phyloP scores from a whole-genome alignment of 2,113 vertebrate species.

The Arvicanthis niloticus region DNA sequence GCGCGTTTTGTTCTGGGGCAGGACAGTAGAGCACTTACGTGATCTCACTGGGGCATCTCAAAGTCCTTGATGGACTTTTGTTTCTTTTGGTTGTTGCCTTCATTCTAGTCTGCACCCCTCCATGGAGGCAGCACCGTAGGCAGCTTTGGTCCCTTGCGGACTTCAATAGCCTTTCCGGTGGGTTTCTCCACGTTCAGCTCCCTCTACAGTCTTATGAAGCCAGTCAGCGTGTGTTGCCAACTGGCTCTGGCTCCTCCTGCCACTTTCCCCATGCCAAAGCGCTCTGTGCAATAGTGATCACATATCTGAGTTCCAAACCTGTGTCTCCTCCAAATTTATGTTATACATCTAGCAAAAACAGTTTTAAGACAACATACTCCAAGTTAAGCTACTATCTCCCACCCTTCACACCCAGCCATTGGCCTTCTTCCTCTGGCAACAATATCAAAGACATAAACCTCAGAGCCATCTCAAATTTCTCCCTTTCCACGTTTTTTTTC shows the following conservation, averaged over 20 bases:
- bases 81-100: background rate
- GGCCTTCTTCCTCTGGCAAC: background rate
- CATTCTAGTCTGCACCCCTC: too few species aligned
- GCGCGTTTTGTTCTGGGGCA: background rate
- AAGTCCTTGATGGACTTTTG: background rate
- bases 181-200: background rate
- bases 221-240: background rate
- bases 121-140: background rate
- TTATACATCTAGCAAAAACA: background rate
- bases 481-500: background rate
- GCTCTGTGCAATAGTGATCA: background rate
- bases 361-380: background rate
- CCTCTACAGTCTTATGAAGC: background rate
- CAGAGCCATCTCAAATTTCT: background rate
- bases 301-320: background rate
- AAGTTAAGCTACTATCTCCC: background rate
- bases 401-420: background rate
- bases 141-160: background rate
- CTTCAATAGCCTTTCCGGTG: background rate
- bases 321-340: background rate
- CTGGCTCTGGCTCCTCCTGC: background rate
- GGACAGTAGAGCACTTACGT: background rate
- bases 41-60: background rate
- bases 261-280: background rate
- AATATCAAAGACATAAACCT: background rate